A percentile compares a stretch with the other conserved stretches of the same genome.
phyloP scores from a whole-genome alignment of 2,888 invertebrate species.

The Epirrhoe alternata region DNA sequence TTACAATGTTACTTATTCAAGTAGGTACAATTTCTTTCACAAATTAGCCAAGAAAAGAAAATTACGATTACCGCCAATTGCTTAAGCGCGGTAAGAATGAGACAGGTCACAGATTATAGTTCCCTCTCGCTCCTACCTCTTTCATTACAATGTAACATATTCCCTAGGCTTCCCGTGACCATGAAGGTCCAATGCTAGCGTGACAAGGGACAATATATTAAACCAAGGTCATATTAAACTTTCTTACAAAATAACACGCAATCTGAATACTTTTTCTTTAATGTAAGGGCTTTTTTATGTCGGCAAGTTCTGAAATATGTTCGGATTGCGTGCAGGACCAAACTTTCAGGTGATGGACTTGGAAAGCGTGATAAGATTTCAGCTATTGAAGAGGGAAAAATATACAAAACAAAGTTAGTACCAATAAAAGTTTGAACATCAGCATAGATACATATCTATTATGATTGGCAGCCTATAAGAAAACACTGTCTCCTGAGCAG shows the following conservation, averaged over 20 bases:
- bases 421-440: too few relatives aligned
- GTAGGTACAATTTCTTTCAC: not conserved
- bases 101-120: too few relatives aligned
- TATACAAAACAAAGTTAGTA: too few relatives aligned
- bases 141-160: not conserved
- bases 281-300: constrained; percentile 14
- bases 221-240: constrained; percentile 23
- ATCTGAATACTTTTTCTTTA: constrained; percentile 20
- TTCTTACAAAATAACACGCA: constrained; percentile 31
- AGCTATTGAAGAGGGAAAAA: not conserved
- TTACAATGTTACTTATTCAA: not conserved
- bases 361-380: not conserved
- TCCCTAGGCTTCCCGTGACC: constrained; percentile 4
- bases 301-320: constrained; percentile 20
- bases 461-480: too few relatives aligned
- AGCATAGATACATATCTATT: too few relatives aligned
- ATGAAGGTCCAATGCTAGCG: constrained; percentile 17
- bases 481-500: too few relatives aligned
- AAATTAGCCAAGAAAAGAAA: not conserved
- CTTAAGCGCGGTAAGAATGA: too few relatives aligned
- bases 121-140: too few relatives aligned
- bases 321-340: constrained; percentile 17
- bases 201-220: constrained; percentile 19
- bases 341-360: constrained; percentile 14
- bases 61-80: too few relatives aligned